Percentiles rank a stretch among this genome's conserved stretches.
Evolutionary conservation across 2,797 vertebrate genomes (phyloP).

Genomic region (Galago senegalensis): DNA sequence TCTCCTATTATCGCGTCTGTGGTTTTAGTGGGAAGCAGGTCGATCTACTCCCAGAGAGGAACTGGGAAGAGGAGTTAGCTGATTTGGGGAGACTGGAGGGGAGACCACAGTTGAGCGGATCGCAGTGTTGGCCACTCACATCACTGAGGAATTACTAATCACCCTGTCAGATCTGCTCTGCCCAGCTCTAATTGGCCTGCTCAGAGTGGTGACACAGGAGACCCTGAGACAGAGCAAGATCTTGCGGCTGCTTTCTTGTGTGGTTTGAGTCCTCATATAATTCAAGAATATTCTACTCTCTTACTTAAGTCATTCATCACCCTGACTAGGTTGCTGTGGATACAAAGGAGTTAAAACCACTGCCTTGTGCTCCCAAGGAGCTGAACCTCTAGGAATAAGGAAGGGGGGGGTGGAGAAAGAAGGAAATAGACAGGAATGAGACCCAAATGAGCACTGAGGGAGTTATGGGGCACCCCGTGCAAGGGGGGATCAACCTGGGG

Average conservation of each 20-base stretch:
- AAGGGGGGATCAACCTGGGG: not conserved
- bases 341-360: not conserved
- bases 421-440: not conserved
- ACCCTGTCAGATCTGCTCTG: not conserved
- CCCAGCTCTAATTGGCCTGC: not conserved
- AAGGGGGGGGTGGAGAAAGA: not conserved
- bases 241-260: not conserved
- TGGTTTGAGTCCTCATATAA: not conserved
- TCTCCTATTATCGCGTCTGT: slow-evolving; percentile 71
- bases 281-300: not conserved
- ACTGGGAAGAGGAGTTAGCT: slow-evolving; percentile 61
- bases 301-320: not conserved
- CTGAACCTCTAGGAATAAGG: not conserved
- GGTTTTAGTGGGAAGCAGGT: slow-evolving; percentile 75
- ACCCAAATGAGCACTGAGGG: not conserved
- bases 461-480: not conserved
- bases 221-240: not conserved
- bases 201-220: not conserved
- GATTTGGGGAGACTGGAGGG: slow-evolving; percentile 53
- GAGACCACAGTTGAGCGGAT: slow-evolving; percentile 55
- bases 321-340: too few species aligned
- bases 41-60: slow-evolving; percentile 72
- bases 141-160: slow-evolving; percentile 16
- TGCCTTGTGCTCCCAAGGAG: not conserved
- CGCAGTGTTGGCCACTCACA: not conserved